These are phyloP conservation scores for Drosophila lacicola DNA, from an alignment of 2,888 invertebrate species.

Conservation along the genomic window DNA sequence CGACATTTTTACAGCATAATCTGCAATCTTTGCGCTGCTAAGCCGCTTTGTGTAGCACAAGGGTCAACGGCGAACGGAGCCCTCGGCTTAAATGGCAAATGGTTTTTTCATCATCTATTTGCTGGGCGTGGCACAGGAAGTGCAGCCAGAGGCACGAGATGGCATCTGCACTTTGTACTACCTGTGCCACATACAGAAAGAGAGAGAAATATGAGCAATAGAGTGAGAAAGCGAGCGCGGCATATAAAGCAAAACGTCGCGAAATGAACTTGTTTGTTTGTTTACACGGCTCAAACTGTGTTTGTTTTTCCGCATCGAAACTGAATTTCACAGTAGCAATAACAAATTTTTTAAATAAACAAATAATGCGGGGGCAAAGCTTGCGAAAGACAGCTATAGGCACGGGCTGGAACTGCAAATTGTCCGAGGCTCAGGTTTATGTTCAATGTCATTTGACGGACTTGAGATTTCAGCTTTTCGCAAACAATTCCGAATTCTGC, in stretches of 20 bases:
- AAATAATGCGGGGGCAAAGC: slow-evolving; percentile 21
- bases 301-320: slow-evolving; percentile 21
- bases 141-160: slow-evolving; percentile 46
- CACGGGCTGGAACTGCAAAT: slow-evolving; percentile 37
- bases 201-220: slow-evolving; percentile 3
- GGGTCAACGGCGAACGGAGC: slow-evolving; percentile 37
- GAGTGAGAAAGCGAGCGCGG: neutral
- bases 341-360: slow-evolving; percentile 47
- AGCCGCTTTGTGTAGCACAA: slow-evolving; percentile 59
- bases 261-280: slow-evolving; percentile 68
- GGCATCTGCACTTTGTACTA: slow-evolving; percentile 46
- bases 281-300: slow-evolving; percentile 51
- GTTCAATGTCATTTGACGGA: slow-evolving; percentile 46
- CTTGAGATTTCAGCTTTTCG: slow-evolving; percentile 1
- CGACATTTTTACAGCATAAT: slow-evolving; percentile 75
- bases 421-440: slow-evolving; percentile 21
- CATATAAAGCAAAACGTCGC: neutral
- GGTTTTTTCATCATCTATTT: slow-evolving; percentile 45
- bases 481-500: neutral
- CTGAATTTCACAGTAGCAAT: slow-evolving; percentile 49
- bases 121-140: slow-evolving; percentile 78
- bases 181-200: slow-evolving; percentile 48
- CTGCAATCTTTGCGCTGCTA: slow-evolving; percentile 58
- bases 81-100: slow-evolving; percentile 67
- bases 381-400: slow-evolving; percentile 8